Evolutionary conservation across 53 echinoderm and acorn worm genomes (phyloP), one percentile per base, ranked within the genome.

Genomic region (Temnopleurus reevesii): DNA sequence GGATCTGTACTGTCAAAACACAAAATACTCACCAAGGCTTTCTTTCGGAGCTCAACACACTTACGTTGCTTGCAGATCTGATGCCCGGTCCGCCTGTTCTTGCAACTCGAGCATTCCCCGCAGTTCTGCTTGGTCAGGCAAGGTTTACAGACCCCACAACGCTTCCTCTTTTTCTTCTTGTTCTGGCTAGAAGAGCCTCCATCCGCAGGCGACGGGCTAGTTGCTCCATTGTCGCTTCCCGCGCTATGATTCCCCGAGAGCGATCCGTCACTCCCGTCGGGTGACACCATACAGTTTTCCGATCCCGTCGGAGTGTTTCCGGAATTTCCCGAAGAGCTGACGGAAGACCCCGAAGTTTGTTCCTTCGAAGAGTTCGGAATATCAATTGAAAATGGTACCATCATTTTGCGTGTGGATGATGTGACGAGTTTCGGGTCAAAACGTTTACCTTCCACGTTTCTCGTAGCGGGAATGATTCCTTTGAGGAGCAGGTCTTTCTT

Each of bases 71-170:
- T 98, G 90, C 98, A 98, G 46, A 98, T 98, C 80, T 98, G 98
- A 61, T 98, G 98, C 12, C 98, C 98, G 2, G 98, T 98, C 5
- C 95, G 77, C 24, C 98, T 88, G 84, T 98, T 98, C 77, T 95
- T 98, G 51, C 98, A 98, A 41, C 98, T 98, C 13, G 98, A 98
- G 38, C 98, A 98, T 28, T 98, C 98, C 2, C 98, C 95, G 27
- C 98, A 98, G 91, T 98, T 98, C 51, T 95, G 94, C 83, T 98
- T 98, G 9, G 98, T 97, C 92, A 94, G 86, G 86, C 97, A 95
- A 12, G 97, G 97, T 63, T 89, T 95, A 65, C 97, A 97, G 4
- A 92, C 92, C 10, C 97, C 97, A 31, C 97, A 97, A 4, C 97
- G 94, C 81, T 97, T 97, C 25, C 97, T 90, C 80, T 97, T 97